phyloP scores from a whole-genome alignment of 2,797 vertebrate genomes.

The Zenarchopterus dispar region DNA sequence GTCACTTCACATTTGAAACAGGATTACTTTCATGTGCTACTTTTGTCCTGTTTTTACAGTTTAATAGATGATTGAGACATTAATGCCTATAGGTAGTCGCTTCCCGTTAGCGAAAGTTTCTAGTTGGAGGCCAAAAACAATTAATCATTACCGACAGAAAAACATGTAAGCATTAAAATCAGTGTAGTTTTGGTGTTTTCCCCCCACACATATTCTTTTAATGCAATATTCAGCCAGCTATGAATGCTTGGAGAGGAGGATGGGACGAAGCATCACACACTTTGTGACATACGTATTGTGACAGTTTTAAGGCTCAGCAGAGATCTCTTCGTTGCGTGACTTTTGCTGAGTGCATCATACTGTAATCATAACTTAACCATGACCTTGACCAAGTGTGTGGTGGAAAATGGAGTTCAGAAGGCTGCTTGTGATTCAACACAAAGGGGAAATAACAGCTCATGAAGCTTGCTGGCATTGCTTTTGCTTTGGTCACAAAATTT shows the following conservation, averaged over 20 bases:
- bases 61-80: too few relatives aligned
- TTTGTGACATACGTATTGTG: constrained; percentile 70
- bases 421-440: constrained; percentile 47
- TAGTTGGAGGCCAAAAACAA: too few relatives aligned
- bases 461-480: constrained; percentile 13
- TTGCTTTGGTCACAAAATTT: too few relatives aligned
- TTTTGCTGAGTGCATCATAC: constrained; percentile 68
- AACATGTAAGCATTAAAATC: constrained; percentile 41
- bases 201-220: constrained; percentile 34
- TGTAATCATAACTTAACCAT: constrained; percentile 71
- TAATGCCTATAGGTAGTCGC: too few relatives aligned
- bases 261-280: constrained; percentile 52
- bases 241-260: constrained; percentile 38
- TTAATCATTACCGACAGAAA: too few relatives aligned
- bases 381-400: constrained; percentile 52
- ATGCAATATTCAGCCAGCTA: constrained; percentile 52
- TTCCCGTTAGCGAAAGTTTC: too few relatives aligned
- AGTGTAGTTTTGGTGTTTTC: constrained; percentile 31
- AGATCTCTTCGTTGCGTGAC: constrained; percentile 66
- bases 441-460: constrained; percentile 24
- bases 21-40: constrained; percentile 15
- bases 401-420: constrained; percentile 32
- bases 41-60: too few relatives aligned
- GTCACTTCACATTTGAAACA: constrained; percentile 10
- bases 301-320: constrained; percentile 74